Evolutionary conservation across 2,888 invertebrate genomes (phyloP), one percentile per base, ranked within the genome.

Genomic region (Apodemia mormo): DNA sequence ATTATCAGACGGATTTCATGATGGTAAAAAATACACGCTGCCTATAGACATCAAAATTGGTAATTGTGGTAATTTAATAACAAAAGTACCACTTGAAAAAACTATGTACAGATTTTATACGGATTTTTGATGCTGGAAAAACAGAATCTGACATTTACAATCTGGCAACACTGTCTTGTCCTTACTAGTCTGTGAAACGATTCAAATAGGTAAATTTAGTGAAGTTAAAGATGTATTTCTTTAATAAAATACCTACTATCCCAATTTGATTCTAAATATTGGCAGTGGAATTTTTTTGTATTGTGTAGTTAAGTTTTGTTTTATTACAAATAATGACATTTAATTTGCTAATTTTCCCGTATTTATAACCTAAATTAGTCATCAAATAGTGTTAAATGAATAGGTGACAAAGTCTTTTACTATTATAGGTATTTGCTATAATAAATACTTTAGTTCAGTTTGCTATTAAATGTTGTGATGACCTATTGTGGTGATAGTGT

Each of bases 291-390:
- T 1, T 33, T 33, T 12, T 3, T 7, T 33, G 1, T 33, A 14
- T 30, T 3, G 61, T 61, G 33, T 2, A 33, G 12, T 33, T 14
- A 14, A 14, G 14, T 61, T 61, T 33, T 61, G 30, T 61, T 58
- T 58, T 61, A 33, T 12, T 61, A 33, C 30, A 61, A 61, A 61
- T 61, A 61, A 61, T 61, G 61, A 61, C 61, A 61, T 30, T 33
- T 61, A 33, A 61, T 33, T 30, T 61, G 30, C 30, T 33, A 61
- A 61, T 14, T 61, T 61, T 61, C 80, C 84, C 85, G 86, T 87
- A 86, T 87, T 89, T 86, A 86, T 91, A 90, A 91, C 91, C 91
- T 90, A 86, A 82, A 82, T 83, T 85, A 82, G 84, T 85, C 83
- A 79, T 79, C 80, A 75, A 78, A 76, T 75, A 72, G 76, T 81